A percentile compares a stretch with the other conserved stretches of the same genome.
Conservation (phyloP, 1,140 invertebrate genomes). For the Ladona fulva region DNA sequence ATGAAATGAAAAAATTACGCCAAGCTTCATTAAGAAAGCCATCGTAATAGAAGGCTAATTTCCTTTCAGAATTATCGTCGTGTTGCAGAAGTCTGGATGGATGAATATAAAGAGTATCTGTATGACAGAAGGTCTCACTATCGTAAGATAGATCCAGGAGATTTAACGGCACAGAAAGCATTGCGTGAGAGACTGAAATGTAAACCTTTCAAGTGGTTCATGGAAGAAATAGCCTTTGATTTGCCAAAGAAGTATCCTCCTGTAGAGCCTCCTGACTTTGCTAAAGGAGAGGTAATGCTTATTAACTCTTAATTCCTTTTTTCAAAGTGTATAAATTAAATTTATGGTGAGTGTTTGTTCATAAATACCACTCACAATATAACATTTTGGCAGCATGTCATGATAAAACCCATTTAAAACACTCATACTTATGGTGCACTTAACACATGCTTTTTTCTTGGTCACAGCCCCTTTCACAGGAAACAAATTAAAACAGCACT, state of each 20-base stretch:
- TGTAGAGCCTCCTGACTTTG: conserved; percentile 80
- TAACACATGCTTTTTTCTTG: too few species aligned
- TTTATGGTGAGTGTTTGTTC: too few species aligned
- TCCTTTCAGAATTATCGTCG: conserved; percentile 49
- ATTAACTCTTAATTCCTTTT: too few species aligned
- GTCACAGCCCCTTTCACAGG: too few species aligned
- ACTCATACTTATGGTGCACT: too few species aligned
- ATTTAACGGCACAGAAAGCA: conserved; percentile 68
- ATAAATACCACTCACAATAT: too few species aligned
- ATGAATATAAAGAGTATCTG: conserved; percentile 82
- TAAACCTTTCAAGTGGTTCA: conserved; percentile 94
- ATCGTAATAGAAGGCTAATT: background rate
- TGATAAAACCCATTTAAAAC: too few species aligned
- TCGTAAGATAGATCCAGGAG: conserved; percentile 62
- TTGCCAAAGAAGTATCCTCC: conserved; percentile 81
- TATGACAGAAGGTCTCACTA: conserved; percentile 74
- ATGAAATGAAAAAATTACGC: too few species aligned
- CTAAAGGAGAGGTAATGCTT: conserved; percentile 58
- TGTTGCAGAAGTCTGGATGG: conserved; percentile 60
- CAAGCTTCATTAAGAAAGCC: background rate
- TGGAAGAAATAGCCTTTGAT: conserved; percentile 89
- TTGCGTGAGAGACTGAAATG: conserved; percentile 71
- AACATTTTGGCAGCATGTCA: too few species aligned
- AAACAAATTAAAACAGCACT: too few species aligned
- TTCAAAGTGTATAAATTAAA: too few species aligned